Conservation (phyloP, 2,888 invertebrate genomes). For the Monopis laevigella region DNA sequence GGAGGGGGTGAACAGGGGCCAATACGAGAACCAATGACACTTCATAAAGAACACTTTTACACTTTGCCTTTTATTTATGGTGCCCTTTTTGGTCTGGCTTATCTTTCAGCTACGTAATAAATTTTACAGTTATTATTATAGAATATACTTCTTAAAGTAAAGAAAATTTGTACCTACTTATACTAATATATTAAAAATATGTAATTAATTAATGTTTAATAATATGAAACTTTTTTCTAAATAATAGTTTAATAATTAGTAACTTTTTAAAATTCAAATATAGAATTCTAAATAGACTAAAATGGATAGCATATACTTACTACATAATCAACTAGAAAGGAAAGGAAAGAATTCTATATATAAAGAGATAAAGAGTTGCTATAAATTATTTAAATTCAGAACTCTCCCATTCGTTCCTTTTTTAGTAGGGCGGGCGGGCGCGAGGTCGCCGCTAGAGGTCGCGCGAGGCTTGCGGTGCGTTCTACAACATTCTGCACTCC, state of each 20-base stretch:
- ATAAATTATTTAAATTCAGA: constrained; percentile 59
- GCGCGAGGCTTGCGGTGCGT: constrained; percentile 29
- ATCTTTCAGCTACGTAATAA: constrained; percentile 4
- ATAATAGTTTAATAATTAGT: no score
- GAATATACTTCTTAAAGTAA: no score
- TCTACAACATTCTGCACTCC: constrained; percentile 63
- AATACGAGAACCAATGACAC: constrained; percentile 30
- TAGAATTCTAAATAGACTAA: no score
- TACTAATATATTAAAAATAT: no score
- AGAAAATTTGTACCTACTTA: no score
- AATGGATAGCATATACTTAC: no score
- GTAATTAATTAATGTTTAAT: no score
- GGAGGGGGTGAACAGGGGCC: constrained; percentile 13
- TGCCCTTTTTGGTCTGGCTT: constrained; percentile 33
- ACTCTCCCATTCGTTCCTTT: constrained; percentile 48
- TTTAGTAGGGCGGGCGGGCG: no score
- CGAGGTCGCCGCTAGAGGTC: not conserved
- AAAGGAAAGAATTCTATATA: not conserved
- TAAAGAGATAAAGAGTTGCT: constrained; percentile 30
- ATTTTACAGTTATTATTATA: not conserved
- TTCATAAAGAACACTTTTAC: constrained; percentile 66
- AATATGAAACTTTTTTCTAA: no score
- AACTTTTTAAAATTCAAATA: no score
- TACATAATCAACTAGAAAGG: no score
- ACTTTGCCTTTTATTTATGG: constrained; percentile 62